These are phyloP conservation scores for Pterocles gutturalis DNA, from an alignment of 2,113 vertebrate species.

Conservation along the genomic window DNA sequence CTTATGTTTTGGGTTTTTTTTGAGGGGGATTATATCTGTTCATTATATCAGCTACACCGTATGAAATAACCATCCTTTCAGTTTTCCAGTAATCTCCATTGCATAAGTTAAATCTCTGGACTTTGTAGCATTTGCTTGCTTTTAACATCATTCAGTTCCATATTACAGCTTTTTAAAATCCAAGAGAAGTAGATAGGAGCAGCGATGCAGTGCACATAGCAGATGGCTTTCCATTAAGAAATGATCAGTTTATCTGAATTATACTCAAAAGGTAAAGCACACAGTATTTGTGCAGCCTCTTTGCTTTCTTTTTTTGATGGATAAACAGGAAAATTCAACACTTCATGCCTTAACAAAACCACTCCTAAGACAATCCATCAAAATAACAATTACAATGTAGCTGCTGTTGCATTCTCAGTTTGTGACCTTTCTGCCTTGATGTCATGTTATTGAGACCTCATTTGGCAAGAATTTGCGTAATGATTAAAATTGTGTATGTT, in stretches of 20 bases:
- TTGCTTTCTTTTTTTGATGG: not conserved
- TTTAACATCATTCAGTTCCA: not conserved
- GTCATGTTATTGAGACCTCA: not conserved
- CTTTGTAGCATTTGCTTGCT: not conserved
- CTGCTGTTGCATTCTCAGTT: not conserved
- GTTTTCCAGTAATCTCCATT: not conserved
- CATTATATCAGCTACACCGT: not conserved
- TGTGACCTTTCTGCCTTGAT: not conserved
- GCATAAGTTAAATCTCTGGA: not conserved
- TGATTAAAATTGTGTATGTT: not conserved
- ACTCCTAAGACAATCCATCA: not conserved
- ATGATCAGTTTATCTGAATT: not conserved
- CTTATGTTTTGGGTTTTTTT: not conserved
- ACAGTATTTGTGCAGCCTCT: not conserved
- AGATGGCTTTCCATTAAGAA: not conserved
- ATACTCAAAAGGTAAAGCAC: not conserved
- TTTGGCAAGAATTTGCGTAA: not conserved
- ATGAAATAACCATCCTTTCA: not conserved
- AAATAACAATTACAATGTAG: not conserved
- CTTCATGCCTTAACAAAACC: not conserved
- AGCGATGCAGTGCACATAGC: rapidly evolving
- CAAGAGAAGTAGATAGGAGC: not conserved
- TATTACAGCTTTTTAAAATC: not conserved
- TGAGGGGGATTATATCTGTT: not conserved
- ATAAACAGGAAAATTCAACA: not conserved